A percentile compares a stretch with the other conserved stretches of the same genome.
Evolutionary conservation across 2,113 vertebrate species (phyloP).

Genomic region (Calidris pygmaea): DNA sequence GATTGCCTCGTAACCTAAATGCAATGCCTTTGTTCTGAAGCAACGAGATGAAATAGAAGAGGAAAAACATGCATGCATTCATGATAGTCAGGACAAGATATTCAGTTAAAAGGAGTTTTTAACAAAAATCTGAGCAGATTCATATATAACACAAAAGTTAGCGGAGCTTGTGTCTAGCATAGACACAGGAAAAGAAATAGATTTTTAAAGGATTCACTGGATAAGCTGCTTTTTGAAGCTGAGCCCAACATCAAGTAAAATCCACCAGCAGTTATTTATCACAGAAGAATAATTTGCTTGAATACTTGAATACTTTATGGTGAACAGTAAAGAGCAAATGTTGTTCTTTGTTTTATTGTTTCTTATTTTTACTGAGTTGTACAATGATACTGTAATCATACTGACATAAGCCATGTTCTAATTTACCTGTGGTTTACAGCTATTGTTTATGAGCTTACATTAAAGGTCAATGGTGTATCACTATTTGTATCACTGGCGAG

Average conservation of each 20-base stretch:
- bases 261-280: not conserved
- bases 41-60: not conserved
- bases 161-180: not conserved
- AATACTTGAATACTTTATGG: not conserved
- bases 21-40: not conserved
- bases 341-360: not conserved
- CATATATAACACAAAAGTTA: not conserved
- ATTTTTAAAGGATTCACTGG: not conserved
- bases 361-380: not conserved
- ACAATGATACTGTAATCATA: not conserved
- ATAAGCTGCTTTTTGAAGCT: not conserved
- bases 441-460: not conserved
- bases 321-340: not conserved
- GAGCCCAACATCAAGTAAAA: not conserved
- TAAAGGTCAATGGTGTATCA: conserved; percentile 14
- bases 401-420: conserved; percentile 24
- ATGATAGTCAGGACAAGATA: not conserved
- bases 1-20: conserved; percentile 5
- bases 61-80: not conserved
- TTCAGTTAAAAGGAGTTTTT: not conserved
- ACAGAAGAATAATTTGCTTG: conserved; percentile 4
- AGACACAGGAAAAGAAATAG: not conserved
- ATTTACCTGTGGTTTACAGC: conserved; percentile 61
- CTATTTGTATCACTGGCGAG: conserved; percentile 25
- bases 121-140: not conserved